These are phyloP conservation scores for Sylvia atricapilla DNA, from an alignment of 2,113 vertebrate species.

Conservation along the genomic window DNA sequence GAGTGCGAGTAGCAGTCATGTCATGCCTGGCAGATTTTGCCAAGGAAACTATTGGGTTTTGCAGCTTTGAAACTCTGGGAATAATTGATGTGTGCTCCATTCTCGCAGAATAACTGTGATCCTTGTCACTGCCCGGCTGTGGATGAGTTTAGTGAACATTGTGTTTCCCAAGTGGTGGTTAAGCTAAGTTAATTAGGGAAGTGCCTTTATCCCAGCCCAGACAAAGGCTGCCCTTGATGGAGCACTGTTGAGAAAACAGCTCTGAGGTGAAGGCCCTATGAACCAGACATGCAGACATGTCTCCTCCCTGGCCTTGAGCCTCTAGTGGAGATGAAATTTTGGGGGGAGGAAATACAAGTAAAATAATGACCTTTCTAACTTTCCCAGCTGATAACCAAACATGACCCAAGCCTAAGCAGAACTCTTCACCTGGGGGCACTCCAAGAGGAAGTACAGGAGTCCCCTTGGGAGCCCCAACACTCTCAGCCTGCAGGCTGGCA, in stretches of 20 bases:
- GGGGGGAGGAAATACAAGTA: no score
- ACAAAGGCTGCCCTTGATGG: constrained; percentile 25
- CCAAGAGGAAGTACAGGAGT: background rate
- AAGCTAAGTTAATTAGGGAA: constrained; percentile 53
- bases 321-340: background rate
- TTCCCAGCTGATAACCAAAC: background rate
- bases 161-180: constrained; percentile 33
- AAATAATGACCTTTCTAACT: background rate
- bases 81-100: constrained; percentile 37
- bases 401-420: background rate
- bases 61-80: constrained; percentile 46
- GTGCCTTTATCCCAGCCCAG: constrained; percentile 41
- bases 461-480: background rate
- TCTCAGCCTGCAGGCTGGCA: background rate
- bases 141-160: constrained; percentile 36
- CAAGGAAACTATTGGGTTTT: constrained; percentile 51
- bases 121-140: background rate
- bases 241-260: constrained; percentile 2
- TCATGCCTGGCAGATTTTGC: constrained; percentile 56
- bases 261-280: background rate
- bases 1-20: constrained; percentile 1
- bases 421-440: background rate
- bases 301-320: background rate
- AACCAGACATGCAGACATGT: background rate
- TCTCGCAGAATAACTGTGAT: constrained; percentile 19